Evolutionary conservation across 2,888 invertebrate genomes (phyloP).

Genomic region (Ethmia dodecea): DNA sequence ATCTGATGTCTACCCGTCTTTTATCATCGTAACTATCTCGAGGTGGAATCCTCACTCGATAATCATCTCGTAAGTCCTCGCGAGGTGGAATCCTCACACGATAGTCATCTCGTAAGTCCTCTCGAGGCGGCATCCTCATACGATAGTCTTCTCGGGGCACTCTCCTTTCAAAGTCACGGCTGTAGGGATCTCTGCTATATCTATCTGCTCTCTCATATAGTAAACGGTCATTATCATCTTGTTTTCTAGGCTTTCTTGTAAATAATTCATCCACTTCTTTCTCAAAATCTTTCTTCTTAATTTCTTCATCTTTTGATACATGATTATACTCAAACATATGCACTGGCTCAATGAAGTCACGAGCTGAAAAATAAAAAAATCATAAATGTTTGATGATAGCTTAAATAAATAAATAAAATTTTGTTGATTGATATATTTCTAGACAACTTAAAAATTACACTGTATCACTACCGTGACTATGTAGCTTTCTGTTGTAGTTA

Average conservation of each 20-base stretch:
- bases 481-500: no score
- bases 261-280: slow-evolving; percentile 57
- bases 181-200: slow-evolving; percentile 30
- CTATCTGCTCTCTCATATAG: slow-evolving; percentile 24
- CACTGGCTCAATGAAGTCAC: slow-evolving; percentile 79
- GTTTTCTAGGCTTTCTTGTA: slow-evolving; percentile 37
- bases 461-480: no score
- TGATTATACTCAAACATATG: slow-evolving; percentile 86
- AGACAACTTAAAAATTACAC: no score
- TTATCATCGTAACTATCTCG: slow-evolving; percentile 13
- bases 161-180: slow-evolving; percentile 23
- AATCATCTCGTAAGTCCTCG: slow-evolving; percentile 38
- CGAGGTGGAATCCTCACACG: slow-evolving; percentile 17
- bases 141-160: slow-evolving; percentile 20
- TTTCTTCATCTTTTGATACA: slow-evolving; percentile 64
- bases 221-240: slow-evolving; percentile 21
- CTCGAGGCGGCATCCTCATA: slow-evolving; percentile 27
- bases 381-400: no score
- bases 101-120: slow-evolving; percentile 11
- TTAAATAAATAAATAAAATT: no score
- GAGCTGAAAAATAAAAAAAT: slow-evolving; percentile 46
- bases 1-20: not conserved
- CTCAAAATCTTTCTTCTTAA: slow-evolving; percentile 51
- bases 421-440: no score
- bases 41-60: slow-evolving; percentile 20